These are phyloP conservation scores for Dasysyrphus albostriatus DNA, from an alignment of 2,888 invertebrate species.

Conservation along the genomic window DNA sequence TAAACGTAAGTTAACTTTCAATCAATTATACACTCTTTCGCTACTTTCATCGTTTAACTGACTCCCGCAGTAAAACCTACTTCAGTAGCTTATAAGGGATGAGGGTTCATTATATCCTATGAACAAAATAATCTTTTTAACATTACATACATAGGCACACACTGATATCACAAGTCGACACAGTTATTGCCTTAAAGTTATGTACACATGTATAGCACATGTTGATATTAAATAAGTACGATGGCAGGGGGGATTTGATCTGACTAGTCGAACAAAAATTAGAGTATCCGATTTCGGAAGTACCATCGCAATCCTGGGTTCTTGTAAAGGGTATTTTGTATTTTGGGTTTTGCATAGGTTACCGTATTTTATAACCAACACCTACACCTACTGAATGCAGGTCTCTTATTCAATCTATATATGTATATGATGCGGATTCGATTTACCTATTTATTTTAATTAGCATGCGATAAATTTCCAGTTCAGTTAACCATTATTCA, in stretches of 20 bases:
- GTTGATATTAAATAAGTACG: not conserved
- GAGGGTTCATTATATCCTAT: conserved; percentile 32
- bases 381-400: too few relatives aligned
- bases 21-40: not conserved
- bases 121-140: conserved; percentile 49
- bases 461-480: conserved; percentile 66
- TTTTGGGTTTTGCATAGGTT: not conserved
- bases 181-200: not conserved
- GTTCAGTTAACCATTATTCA: conserved; percentile 45
- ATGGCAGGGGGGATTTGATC: not conserved
- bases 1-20: not conserved
- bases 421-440: conserved; percentile 61
- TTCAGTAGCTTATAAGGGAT: conserved; percentile 1
- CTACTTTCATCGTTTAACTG: not conserved
- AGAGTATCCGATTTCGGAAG: conserved; percentile 57
- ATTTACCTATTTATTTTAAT: conserved; percentile 47
- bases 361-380: not conserved
- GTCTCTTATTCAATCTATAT: conserved; percentile 41
- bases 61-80: not conserved
- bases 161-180: not conserved
- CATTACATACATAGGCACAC: not conserved
- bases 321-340: conserved; percentile 34
- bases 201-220: too few relatives aligned
- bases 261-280: conserved; percentile 15
- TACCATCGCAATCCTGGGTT: conserved; percentile 11